These are phyloP conservation scores for Nothobranchius furzeri DNA, from an alignment of 2,113 vertebrate species.

Conservation along the genomic window DNA sequence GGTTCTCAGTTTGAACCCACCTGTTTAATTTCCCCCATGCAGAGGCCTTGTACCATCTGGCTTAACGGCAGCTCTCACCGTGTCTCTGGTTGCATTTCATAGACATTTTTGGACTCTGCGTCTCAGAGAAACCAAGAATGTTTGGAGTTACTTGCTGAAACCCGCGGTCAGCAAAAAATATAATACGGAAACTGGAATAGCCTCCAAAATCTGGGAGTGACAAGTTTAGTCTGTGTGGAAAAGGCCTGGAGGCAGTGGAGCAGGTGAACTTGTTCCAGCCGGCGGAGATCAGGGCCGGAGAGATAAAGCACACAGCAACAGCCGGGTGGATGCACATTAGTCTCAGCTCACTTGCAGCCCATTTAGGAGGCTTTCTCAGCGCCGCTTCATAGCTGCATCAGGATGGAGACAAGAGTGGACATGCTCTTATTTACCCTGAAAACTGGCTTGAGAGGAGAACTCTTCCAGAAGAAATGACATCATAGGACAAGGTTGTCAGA, in stretches of 20 bases:
- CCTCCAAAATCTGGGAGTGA: conserved; percentile 14
- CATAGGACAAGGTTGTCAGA: not conserved
- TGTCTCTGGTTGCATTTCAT: not conserved
- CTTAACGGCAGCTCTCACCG: not conserved
- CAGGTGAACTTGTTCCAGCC: conserved; percentile 73
- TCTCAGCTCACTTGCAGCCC: conserved; percentile 68
- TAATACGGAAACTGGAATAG: conserved; percentile 1
- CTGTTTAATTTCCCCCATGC: conserved; percentile 15
- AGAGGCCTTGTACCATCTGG: not conserved
- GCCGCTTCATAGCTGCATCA: not conserved
- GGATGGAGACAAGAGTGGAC: not conserved
- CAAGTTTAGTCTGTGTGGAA: conserved; percentile 62
- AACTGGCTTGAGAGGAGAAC: not conserved
- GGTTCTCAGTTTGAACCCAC: conserved; percentile 29
- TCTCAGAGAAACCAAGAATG: not conserved
- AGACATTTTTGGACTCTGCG: no score
- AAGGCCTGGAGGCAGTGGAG: conserved; percentile 67
- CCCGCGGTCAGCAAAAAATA: no score
- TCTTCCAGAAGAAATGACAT: not conserved
- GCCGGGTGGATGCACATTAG: conserved; percentile 63
- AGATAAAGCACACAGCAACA: conserved; percentile 78
- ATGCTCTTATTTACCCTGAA: not conserved
- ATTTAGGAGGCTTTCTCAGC: conserved; percentile 42
- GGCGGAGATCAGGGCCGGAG: conserved; percentile 49
- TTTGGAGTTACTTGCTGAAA: not conserved